Evolutionary conservation across 2,113 vertebrate species (phyloP), one percentile per base, ranked within the genome.

Genomic region (Ovibos moschatus): DNA sequence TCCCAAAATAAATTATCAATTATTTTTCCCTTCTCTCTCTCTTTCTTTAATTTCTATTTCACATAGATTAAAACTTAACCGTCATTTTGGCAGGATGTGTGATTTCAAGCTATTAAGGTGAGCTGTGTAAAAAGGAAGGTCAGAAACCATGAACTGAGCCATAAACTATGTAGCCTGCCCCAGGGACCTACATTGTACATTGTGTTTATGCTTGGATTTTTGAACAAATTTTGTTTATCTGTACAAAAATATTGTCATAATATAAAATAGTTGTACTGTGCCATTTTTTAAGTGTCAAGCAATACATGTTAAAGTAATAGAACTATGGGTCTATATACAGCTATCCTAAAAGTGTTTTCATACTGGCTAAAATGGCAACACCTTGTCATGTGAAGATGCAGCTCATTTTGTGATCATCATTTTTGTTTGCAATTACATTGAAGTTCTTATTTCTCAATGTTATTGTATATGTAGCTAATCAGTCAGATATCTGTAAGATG

Each of bases 251-350:
- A 96, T 84, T 91, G 93, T 94, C 90, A 85, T 50, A 85, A 81
- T 97, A 91, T 76, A 90, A 97, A 97, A 90, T 97, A 98, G 94
- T 87, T 98, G 92, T 97, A 95, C 93, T 86, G 87, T 96, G 58
- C 95, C 79, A 95, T 92, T 93, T 95, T 94, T 93, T 67, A 51
- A 87, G 55, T 92, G 47, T 96, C 78, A 55, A 96, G n/a, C 36
- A 76, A 79, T 95, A 87, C n/a, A 9, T 97, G 89, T 94, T 97
- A 86, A 97, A 97, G n/a, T 87, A 93, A 79, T 87, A 97, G 87
- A 97, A 92, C 50, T 90, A 25, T 93, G 79, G 28, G 19, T 96
- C 90, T 96, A 96, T 88, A 78, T 90, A 71, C 64, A 96, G 62
- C 71, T 90, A 86, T 83, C 23, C 47, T 81, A 40, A 87, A 87